Base-by-base conservation (phyloP, 2,888 invertebrate genomes). In the Deroplatys truncata region DNA sequence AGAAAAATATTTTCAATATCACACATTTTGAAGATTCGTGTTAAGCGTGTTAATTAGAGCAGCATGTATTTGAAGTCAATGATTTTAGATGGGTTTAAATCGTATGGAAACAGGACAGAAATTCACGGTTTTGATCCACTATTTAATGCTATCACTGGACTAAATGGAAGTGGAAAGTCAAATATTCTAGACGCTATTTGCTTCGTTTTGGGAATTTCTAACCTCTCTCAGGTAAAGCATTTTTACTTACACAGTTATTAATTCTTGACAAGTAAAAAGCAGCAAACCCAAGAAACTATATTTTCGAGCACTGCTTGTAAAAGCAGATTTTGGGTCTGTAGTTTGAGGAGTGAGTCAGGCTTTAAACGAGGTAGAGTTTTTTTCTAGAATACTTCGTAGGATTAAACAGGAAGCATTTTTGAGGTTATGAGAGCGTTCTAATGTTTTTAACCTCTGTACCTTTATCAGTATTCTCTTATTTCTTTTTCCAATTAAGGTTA, bases 181-280 rank as follows among this genome's bases (percentile, higher is more conserved):
- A 99, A 99, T 93, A 98, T 99, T 92, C 95, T 99, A 90, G 99
- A 99, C 94, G 96, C 98, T 0, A 99, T 99, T 93, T 99, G 99
- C 93, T 99, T 99, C 93, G 97, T 99, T 13, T 94, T 99, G 43
- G 99, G 99, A 89, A 99, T 99, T 88, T 96, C 97, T 28, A 98
- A 99, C 93, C 95, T 99, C 91, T 95, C 96, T 3, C 98, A 98
- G 93, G 98, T 98, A 95, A 95, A 95, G 94, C 90, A n/a, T 49
- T 28, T 89, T 0, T 20, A 20, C 20, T 43, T 43, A 1, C 13
- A 31, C 8, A n/a, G 13, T 83, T 88, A 16, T 10, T 2, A 8
- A 4, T 56, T 86, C 20, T 1, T 87, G n/a, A 15, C 72, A 4
- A 28, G 28, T 83, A 25, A n/a, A 5, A n/a, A 16, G 10, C 4